phyloP scores from a whole-genome alignment of 2,113 vertebrate species.

The Rattus rattus region DNA sequence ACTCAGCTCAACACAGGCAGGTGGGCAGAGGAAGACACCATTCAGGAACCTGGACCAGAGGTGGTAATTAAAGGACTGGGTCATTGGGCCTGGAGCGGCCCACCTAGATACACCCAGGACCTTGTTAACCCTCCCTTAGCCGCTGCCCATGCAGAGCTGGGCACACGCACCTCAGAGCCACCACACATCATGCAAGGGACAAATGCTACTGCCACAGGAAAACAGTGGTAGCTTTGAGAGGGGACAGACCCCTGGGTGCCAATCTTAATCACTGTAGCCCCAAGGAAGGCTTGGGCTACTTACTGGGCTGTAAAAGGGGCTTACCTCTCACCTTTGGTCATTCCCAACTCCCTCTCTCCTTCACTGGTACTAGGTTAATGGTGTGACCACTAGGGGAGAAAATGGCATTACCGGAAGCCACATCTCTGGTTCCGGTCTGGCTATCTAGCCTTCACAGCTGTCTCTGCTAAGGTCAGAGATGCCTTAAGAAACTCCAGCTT shows the following conservation, averaged over 20 bases:
- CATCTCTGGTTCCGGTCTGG: not conserved
- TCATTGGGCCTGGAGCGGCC: not conserved
- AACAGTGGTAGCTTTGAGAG: not conserved
- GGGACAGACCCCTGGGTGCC: not conserved
- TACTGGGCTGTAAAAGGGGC: constrained; percentile 1
- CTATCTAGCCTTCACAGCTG: not conserved
- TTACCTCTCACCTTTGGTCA: not conserved
- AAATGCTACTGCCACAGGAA: not conserved
- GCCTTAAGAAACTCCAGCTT: not conserved
- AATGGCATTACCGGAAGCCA: not conserved
- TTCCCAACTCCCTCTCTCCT: not conserved
- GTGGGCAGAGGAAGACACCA: not conserved
- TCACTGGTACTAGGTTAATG: not conserved
- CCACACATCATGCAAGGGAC: not conserved
- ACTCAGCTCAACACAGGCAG: not conserved
- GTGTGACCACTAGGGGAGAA: constrained; percentile 28
- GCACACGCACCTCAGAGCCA: not conserved
- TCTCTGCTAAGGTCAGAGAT: not conserved
- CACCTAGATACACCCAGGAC: not conserved
- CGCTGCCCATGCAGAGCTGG: not conserved
- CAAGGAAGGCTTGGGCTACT: not conserved
- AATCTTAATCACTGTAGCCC: constrained; percentile 51
- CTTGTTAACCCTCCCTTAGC: not conserved
- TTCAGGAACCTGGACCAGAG: constrained; percentile 42
- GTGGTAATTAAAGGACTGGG: not conserved